These are phyloP conservation scores for Clupea harengus DNA, from an alignment of 2,113 vertebrate species.

Conservation along the genomic window DNA sequence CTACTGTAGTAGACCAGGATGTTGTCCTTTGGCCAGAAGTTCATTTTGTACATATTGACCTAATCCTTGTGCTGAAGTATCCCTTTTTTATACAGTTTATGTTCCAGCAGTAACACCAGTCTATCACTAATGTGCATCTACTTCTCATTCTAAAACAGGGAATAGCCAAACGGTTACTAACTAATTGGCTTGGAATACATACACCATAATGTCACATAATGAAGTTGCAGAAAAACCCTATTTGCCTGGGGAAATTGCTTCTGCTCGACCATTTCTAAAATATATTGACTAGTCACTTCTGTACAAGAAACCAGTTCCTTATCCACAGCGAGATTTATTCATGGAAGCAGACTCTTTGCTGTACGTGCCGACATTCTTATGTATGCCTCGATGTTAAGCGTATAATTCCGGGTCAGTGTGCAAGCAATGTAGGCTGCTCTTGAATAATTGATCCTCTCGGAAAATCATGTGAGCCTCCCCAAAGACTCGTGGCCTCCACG, in stretches of 20 bases:
- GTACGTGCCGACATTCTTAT: background rate
- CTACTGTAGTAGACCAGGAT: background rate
- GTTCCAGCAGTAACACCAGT: background rate
- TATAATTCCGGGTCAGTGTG: background rate
- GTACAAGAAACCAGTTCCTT: background rate
- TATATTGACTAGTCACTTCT: background rate
- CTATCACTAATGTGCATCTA: background rate
- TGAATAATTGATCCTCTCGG: constrained; percentile 14
- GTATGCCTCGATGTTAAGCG: background rate
- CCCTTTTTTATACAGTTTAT: background rate
- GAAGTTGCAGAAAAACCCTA: background rate
- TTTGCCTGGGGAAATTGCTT: background rate
- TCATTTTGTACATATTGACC: background rate
- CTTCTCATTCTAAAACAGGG: background rate
- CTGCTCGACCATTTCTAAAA: background rate
- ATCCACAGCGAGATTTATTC: constrained; percentile 1
- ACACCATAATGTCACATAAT: background rate
- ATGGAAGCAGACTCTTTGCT: background rate
- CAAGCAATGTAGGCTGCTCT: background rate
- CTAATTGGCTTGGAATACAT: background rate
- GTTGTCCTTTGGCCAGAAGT: background rate
- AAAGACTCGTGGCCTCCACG: background rate
- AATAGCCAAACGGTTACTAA: background rate
- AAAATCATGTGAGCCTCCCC: constrained; percentile 7
- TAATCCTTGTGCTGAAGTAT: background rate